Percentiles rank a stretch among this genome's conserved stretches.
These are phyloP conservation scores for Mirounga angustirostris DNA, from an alignment of 2,113 vertebrate genomes.

Conservation along the genomic window DNA sequence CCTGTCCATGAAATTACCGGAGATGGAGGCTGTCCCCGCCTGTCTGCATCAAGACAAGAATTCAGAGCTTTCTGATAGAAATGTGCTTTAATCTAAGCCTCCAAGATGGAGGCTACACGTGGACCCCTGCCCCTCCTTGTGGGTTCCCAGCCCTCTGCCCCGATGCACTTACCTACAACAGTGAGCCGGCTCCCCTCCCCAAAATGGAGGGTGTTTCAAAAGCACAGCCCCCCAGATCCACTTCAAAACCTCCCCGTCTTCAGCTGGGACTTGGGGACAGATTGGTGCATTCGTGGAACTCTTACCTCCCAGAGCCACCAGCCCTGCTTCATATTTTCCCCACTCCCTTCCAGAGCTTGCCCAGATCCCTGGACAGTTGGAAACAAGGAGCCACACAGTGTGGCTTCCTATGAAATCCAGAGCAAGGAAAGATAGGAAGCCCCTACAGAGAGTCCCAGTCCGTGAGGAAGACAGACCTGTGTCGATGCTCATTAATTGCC, in stretches of 20 bases:
- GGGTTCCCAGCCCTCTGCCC: background rate
- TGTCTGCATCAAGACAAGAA: background rate
- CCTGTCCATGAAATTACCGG: background rate
- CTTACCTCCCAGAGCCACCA: background rate
- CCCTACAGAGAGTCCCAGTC: background rate
- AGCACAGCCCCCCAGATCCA: constrained; percentile 42
- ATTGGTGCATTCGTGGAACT: rapidly evolving
- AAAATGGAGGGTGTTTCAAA: constrained; percentile 37
- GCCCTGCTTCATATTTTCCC: background rate
- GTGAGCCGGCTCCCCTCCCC: constrained; percentile 70
- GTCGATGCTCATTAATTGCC: background rate
- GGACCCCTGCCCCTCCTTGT: background rate
- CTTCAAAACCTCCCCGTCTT: constrained; percentile 49
- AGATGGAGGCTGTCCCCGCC: background rate
- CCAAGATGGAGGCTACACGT: rapidly evolving
- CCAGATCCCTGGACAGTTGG: background rate
- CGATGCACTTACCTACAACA: constrained; percentile 73
- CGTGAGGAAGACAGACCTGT: rapidly evolving
- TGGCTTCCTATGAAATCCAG: background rate
- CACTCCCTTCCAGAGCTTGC: background rate
- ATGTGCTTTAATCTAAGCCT: background rate
- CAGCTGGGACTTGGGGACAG: background rate
- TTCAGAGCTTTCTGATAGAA: background rate
- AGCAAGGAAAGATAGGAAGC: background rate
- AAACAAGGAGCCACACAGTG: too few relatives aligned